phyloP scores from a whole-genome alignment of 2,113 vertebrate genomes.

The Rattus rattus region DNA sequence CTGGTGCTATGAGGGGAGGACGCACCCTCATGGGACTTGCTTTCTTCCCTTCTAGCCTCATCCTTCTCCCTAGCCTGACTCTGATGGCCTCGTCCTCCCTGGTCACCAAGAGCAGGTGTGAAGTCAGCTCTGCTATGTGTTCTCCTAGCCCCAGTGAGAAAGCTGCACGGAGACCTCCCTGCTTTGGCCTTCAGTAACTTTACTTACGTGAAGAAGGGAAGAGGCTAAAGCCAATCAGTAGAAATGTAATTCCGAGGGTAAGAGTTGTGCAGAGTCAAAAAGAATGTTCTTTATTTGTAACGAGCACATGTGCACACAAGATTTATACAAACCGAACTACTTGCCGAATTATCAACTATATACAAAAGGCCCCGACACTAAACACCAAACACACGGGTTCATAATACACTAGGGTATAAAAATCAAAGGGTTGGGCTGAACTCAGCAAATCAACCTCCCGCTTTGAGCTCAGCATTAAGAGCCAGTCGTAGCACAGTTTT shows the following conservation, averaged over 20 bases:
- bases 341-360: background rate
- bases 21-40: background rate
- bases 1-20: background rate
- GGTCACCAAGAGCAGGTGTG: background rate
- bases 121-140: background rate
- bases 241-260: background rate
- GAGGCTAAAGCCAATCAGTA: background rate
- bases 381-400: background rate
- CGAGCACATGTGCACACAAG: background rate
- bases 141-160: background rate
- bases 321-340: background rate
- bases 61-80: background rate
- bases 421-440: background rate
- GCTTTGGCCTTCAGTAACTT: background rate
- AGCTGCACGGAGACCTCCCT: background rate
- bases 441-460: background rate
- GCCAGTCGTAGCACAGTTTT: background rate
- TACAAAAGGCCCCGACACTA: background rate
- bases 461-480: background rate
- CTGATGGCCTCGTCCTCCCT: background rate
- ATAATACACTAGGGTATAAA: background rate
- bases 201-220: background rate
- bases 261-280: background rate
- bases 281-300: conserved; percentile 46
- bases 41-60: background rate